Percentiles rank a stretch among this genome's conserved stretches.
These are phyloP conservation scores for Anguilla pacifica DNA, from an alignment of 2,797 vertebrate species.

Conservation along the genomic window DNA sequence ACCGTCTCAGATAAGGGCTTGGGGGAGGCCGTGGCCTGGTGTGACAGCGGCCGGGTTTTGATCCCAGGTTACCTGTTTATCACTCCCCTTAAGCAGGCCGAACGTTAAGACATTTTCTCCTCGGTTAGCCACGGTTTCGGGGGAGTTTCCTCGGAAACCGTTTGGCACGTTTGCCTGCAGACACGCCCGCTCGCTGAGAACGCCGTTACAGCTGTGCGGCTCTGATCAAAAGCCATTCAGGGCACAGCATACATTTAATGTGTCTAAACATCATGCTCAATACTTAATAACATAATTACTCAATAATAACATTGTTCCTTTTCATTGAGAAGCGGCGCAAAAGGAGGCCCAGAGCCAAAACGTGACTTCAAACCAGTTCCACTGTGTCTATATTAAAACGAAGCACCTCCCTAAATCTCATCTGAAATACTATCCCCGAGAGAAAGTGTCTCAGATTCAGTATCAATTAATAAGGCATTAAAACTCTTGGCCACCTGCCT, in stretches of 20 bases:
- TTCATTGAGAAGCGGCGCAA: conserved; percentile 25
- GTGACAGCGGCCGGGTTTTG: background rate
- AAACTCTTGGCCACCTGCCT: conserved; percentile 54
- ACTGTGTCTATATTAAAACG: conserved; percentile 34
- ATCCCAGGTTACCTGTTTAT: background rate
- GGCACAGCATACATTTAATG: background rate
- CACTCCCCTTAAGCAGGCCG: background rate
- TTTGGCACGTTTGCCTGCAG: background rate
- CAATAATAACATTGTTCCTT: background rate
- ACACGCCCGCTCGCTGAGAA: background rate
- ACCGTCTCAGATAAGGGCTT: background rate
- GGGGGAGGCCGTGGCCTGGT: background rate
- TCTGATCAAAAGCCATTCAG: background rate
- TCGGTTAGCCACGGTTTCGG: background rate
- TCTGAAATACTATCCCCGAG: conserved; percentile 36
- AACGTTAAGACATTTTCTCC: background rate
- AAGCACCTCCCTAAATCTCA: conserved; percentile 8
- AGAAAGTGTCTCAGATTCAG: conserved; percentile 36
- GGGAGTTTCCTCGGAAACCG: background rate
- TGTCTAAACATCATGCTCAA: background rate
- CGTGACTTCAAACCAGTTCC: conserved; percentile 39
- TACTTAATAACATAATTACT: background rate
- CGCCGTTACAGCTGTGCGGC: background rate
- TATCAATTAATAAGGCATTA: conserved; percentile 39
- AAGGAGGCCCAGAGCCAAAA: conserved; percentile 10